Conservation (phyloP, 2,888 invertebrate species). For the Hirtodrosophila duncani region DNA sequence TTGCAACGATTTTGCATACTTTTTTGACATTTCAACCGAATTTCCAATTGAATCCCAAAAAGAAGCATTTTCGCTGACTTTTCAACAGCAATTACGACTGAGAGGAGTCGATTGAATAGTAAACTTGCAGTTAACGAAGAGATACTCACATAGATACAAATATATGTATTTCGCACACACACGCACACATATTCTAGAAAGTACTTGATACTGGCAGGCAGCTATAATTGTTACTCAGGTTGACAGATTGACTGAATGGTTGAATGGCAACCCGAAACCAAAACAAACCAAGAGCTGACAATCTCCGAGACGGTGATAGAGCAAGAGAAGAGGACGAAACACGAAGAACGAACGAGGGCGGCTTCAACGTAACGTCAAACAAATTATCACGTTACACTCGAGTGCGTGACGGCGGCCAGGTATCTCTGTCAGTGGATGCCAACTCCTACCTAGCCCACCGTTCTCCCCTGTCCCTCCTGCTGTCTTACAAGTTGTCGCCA, state of each 20-base stretch:
- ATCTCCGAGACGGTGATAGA: not conserved
- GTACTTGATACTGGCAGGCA: too few relatives aligned
- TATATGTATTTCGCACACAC: conserved; percentile 24
- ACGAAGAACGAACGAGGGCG: conserved; percentile 34
- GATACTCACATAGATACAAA: conserved; percentile 6
- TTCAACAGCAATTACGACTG: conserved; percentile 14
- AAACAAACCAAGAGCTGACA: conserved; percentile 36
- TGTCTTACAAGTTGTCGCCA: conserved; percentile 70
- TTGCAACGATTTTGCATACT: too few relatives aligned
- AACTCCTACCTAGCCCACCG: not conserved
- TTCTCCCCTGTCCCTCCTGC: conserved; percentile 13
- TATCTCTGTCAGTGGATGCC: conserved; percentile 27
- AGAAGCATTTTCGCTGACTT: too few relatives aligned
- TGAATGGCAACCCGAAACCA: conserved; percentile 58
- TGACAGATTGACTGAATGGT: conserved; percentile 66
- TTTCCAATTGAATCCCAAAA: not conserved
- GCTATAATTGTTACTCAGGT: conserved; percentile 74
- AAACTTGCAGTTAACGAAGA: conserved; percentile 56
- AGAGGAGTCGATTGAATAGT: too few relatives aligned
- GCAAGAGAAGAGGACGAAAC: conserved; percentile 10
- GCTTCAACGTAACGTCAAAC: conserved; percentile 64
- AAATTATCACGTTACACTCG: conserved; percentile 75
- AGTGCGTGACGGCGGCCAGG: conserved; percentile 69
- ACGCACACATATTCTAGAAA: conserved; percentile 64
- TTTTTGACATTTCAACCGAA: too few relatives aligned